Base-by-base conservation (phyloP, 2,113 vertebrate species). In the Saguinus midas region DNA sequence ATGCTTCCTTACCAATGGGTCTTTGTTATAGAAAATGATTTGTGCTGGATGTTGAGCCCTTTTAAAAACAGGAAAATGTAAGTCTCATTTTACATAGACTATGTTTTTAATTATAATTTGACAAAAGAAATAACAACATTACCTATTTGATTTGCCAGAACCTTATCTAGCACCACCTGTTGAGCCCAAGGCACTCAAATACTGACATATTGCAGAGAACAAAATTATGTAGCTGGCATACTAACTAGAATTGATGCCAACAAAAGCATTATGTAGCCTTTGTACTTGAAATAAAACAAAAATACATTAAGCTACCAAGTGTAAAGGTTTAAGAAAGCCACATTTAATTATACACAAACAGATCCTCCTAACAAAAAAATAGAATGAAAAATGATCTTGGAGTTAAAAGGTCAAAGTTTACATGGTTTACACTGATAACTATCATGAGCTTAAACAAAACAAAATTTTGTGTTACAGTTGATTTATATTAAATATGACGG, bases 81-180 rank as follows among this genome's bases (percentile, higher is more conserved):
- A 97, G 98, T 98, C 96, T 98, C 98, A 93, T 98, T 98, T 99
- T 98, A 98, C 98, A 97, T 0, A 13, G 95, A 45, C 96, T 98
- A 98, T 99, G 98, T 88, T 99, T 98, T 96, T 97, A 98, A 99
- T 99, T 99, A 99, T 96, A 98, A 98, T 98, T 99, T 98, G 98
- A 99, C 98, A 98, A 98, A 98, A 98, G 98, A 97, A 98, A 98
- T 98, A 98, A 98, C 98, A 6, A 45, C 97, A 70, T 98, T 98
- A 98, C 98, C 97, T 98, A 94, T 98, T 98, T 98, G 98, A 99
- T 98, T 98, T 99, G 98, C 98, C 98, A 99, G 98, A 98, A 98
- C 97, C 98, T 98, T 98, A 98, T 98, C 98, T 96, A 97, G 83
- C 97, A 98, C 98, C 98, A 99, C 99, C 98, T 99, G 99, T 98